phyloP scores from a whole-genome alignment of 2,797 vertebrate genomes.

The Heterohyrax brucei region DNA sequence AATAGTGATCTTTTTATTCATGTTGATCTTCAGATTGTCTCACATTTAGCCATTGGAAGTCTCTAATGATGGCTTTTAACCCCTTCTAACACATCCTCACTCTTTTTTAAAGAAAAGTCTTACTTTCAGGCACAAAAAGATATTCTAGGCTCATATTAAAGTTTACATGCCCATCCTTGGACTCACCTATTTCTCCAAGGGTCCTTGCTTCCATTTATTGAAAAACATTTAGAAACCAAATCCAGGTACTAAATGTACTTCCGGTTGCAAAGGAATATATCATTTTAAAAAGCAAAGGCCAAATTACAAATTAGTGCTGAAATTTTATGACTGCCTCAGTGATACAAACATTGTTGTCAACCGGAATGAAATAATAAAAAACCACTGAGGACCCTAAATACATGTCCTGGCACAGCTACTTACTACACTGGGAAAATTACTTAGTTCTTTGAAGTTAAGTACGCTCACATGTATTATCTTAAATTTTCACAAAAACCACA shows the following conservation, averaged over 20 bases:
- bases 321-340: background rate
- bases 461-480: background rate
- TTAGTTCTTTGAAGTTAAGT: slow-evolving; percentile 17
- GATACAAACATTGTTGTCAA: background rate
- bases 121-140: background rate
- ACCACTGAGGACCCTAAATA: background rate
- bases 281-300: background rate
- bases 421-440: background rate
- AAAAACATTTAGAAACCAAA: slow-evolving; percentile 27
- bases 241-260: background rate
- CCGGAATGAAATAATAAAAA: background rate
- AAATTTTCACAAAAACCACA: background rate
- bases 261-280: background rate
- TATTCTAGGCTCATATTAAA: background rate
- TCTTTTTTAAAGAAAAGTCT: background rate
- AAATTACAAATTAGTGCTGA: background rate
- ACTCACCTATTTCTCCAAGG: background rate
- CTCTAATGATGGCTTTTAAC: background rate
- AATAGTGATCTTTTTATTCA: too few species aligned
- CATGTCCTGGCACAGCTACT: background rate
- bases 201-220: background rate
- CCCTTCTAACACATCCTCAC: background rate
- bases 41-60: background rate
- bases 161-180: background rate
- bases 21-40: too few species aligned